Evolutionary conservation across 2,888 invertebrate genomes (phyloP).

Genomic region (Crossocerus cetratus): DNA sequence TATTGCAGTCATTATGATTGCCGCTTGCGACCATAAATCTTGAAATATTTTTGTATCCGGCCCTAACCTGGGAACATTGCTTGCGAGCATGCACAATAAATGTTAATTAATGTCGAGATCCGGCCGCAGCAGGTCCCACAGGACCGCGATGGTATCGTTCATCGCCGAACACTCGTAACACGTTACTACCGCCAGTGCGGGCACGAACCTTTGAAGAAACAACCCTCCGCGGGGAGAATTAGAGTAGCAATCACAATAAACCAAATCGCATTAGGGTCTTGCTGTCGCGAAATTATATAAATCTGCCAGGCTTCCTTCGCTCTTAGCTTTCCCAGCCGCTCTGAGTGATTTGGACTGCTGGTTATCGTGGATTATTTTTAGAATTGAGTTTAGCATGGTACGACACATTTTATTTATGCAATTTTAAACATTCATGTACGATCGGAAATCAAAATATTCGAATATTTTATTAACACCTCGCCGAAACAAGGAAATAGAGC

Average conservation of each 20-base stretch:
- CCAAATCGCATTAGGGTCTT: conserved; percentile 13
- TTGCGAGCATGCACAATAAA: background rate
- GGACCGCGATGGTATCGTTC: conserved; percentile 5
- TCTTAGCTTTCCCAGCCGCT: too few relatives aligned
- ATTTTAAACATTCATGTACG: too few relatives aligned
- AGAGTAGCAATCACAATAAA: conserved; percentile 33
- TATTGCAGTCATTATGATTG: too few relatives aligned
- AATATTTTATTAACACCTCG: too few relatives aligned
- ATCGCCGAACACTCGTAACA: background rate
- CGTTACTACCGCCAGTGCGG: conserved; percentile 1
- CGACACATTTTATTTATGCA: too few relatives aligned
- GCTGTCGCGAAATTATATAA: conserved; percentile 16
- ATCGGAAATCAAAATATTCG: too few relatives aligned
- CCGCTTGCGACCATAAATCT: too few relatives aligned
- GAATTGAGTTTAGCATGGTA: too few relatives aligned
- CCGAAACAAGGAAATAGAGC: too few relatives aligned
- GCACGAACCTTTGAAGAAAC: conserved; percentile 9
- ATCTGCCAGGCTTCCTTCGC: background rate
- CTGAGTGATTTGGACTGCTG: too few relatives aligned
- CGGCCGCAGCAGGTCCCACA: conserved; percentile 12
- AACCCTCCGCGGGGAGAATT: background rate
- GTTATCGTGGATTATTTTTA: too few relatives aligned
- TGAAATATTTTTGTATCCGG: background rate
- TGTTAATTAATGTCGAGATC: conserved; percentile 12
- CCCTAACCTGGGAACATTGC: background rate